These are phyloP conservation scores for Yoshiicerus persimilis DNA, from an alignment of 1,140 invertebrate species.

Conservation along the genomic window DNA sequence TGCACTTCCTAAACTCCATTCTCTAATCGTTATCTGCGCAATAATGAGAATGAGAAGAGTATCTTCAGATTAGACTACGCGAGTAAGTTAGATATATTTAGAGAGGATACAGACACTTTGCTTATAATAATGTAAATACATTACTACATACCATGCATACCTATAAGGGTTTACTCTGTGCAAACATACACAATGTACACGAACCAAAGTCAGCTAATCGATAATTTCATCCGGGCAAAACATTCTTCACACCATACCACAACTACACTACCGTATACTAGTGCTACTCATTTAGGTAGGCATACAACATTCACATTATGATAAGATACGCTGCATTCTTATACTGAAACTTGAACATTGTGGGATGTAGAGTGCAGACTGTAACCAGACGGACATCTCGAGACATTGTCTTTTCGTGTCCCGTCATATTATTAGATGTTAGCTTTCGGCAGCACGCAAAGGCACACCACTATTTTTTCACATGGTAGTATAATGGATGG, in stretches of 20 bases:
- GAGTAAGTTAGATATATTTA: too few relatives aligned
- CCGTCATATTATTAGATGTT: neutral
- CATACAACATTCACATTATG: neutral
- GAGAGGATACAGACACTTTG: too few relatives aligned
- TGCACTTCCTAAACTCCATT: neutral
- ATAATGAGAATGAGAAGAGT: neutral
- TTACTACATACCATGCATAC: neutral
- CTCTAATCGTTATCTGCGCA: constrained; percentile 20
- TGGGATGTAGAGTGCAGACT: neutral
- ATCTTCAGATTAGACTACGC: too few relatives aligned
- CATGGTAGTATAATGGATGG: neutral
- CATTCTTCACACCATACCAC: neutral
- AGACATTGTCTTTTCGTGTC: neutral
- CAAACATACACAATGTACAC: neutral
- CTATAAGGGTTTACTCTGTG: neutral
- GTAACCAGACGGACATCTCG: neutral
- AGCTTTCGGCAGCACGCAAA: neutral
- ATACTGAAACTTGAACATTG: neutral
- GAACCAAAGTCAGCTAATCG: constrained; percentile 6
- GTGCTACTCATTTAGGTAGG: neutral
- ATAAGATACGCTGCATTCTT: neutral
- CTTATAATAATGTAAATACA: neutral
- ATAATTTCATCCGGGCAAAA: neutral
- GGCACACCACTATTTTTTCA: neutral
- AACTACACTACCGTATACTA: neutral